Conservation (phyloP, 2,113 vertebrate genomes). For the Opisthocomus hoazin region DNA sequence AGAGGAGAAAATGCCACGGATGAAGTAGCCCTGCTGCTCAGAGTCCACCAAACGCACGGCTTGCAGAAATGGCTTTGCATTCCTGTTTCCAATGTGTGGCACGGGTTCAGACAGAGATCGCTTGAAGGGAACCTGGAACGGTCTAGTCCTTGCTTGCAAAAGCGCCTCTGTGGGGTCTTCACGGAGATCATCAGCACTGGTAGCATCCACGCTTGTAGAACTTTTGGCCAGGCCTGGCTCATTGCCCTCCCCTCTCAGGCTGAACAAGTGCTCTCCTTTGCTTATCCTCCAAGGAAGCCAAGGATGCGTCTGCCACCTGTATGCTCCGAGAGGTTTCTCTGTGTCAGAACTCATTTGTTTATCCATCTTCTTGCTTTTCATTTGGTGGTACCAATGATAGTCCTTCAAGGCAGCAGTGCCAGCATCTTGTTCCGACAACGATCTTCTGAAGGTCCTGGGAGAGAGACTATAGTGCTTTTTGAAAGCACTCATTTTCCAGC, state of each 20-base stretch:
- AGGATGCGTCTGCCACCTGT: slow-evolving; percentile 65
- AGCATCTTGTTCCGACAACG: slow-evolving; percentile 67
- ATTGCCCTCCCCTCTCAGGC: background rate
- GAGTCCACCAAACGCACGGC: slow-evolving; percentile 9
- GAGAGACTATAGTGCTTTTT: slow-evolving; percentile 53
- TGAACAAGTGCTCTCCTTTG: slow-evolving; percentile 7
- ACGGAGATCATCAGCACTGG: background rate
- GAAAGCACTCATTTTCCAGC: slow-evolving; percentile 68
- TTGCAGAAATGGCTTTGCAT: background rate
- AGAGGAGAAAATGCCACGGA: slow-evolving; percentile 68
- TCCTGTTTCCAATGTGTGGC: background rate
- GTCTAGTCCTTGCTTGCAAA: background rate
- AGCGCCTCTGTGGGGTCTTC: background rate
- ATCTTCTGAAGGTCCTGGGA: slow-evolving; percentile 64
- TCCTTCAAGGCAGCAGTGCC: slow-evolving; percentile 40
- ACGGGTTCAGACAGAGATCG: slow-evolving; percentile 73
- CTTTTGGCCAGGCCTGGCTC: background rate
- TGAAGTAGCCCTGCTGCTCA: slow-evolving; percentile 56
- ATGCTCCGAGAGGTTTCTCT: slow-evolving; percentile 14
- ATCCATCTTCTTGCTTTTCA: slow-evolving; percentile 59
- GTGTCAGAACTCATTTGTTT: slow-evolving; percentile 30
- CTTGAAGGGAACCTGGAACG: slow-evolving; percentile 52
- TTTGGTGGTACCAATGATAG: slow-evolving; percentile 58
- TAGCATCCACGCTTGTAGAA: background rate
- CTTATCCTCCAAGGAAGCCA: slow-evolving; percentile 27